phyloP scores from a whole-genome alignment of 2,888 invertebrate genomes.

The Drosophila borborema region DNA sequence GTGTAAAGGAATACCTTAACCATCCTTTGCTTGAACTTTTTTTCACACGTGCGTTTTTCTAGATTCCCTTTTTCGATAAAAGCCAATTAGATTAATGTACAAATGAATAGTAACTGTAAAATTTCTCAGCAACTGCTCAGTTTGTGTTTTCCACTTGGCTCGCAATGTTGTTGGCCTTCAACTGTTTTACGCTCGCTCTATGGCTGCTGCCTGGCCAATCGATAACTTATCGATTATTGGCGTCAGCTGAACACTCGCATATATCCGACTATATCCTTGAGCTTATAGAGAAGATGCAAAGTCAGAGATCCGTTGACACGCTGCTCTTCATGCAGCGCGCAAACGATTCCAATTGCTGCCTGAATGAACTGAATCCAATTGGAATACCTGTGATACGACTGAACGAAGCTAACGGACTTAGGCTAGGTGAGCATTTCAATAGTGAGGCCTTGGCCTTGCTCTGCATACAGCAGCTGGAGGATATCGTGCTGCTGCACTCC shows the following conservation, averaged over 20 bases:
- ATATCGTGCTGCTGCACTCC: constrained; percentile 10
- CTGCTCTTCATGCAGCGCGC: constrained; percentile 21
- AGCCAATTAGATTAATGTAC: constrained; percentile 6
- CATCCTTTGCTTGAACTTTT: no score
- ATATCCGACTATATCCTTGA: constrained; percentile 5
- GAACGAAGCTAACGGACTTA: neutral
- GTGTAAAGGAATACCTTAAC: neutral
- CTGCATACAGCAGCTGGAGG: constrained; percentile 21
- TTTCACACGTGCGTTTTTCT: no score
- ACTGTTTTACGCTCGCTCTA: neutral
- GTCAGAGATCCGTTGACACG: constrained; percentile 4
- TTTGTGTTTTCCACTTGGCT: constrained; percentile 8
- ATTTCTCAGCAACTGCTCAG: neutral
- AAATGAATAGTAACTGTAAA: neutral
- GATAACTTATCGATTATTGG: neutral
- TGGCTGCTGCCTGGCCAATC: neutral
- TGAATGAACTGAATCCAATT: neutral
- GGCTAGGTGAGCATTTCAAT: constrained; percentile 11
- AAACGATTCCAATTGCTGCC: neutral
- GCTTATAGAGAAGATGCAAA: neutral
- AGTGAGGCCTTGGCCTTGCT: constrained; percentile 13
- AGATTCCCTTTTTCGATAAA: neutral
- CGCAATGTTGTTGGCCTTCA: constrained; percentile 32
- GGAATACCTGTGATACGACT: constrained; percentile 11
- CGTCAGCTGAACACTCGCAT: neutral